Conservation (phyloP, 2,113 vertebrate species). For the Rissa tridactyla region DNA sequence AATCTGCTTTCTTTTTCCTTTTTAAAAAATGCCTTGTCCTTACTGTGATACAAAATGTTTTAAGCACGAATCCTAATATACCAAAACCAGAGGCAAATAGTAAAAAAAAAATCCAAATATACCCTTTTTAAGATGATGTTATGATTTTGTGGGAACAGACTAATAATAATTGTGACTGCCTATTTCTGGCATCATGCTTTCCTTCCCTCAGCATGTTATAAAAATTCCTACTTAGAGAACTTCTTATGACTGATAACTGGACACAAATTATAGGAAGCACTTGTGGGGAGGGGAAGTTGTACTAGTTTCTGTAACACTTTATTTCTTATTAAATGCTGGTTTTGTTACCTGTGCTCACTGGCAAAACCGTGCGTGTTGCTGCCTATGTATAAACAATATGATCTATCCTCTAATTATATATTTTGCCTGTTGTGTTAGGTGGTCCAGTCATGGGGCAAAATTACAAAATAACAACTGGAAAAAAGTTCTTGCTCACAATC, state of each 20-base stretch:
- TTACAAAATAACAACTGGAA: not conserved
- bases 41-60: not conserved
- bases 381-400: not conserved
- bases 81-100: not conserved
- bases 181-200: not conserved
- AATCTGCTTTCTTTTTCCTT: not conserved
- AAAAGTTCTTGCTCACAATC: not conserved
- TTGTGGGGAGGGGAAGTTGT: not conserved
- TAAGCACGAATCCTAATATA: not conserved
- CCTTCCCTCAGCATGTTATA: not conserved
- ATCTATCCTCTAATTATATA: not conserved
- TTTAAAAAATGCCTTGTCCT: not conserved
- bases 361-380: not conserved
- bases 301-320: not conserved
- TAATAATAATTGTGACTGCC: not conserved
- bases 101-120: not conserved
- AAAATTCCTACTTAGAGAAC: not conserved
- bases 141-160: not conserved
- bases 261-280: not conserved
- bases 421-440: not conserved
- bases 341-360: not conserved
- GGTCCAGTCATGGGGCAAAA: not conserved
- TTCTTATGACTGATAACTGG: not conserved
- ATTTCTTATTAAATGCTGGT: not conserved
- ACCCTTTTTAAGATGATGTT: not conserved